These are phyloP conservation scores for Amblyraja radiata DNA, from an alignment of 2,797 vertebrate genomes.

Conservation along the genomic window DNA sequence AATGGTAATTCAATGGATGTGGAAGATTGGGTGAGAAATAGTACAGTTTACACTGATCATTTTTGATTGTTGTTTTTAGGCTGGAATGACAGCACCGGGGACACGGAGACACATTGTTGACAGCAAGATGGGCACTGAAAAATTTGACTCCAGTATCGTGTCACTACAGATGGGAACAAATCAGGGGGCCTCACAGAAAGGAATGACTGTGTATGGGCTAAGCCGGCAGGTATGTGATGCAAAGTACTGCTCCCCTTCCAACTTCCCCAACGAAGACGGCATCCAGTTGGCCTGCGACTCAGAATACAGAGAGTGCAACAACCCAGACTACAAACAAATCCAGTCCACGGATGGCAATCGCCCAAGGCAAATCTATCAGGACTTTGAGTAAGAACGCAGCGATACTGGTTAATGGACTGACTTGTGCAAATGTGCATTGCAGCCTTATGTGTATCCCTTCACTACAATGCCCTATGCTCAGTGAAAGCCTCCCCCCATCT, in stretches of 20 bases:
- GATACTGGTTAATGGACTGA: background rate
- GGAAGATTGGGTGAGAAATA: background rate
- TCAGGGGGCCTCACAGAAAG: conserved; percentile 82
- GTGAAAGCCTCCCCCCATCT: background rate
- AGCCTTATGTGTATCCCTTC: background rate
- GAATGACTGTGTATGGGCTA: conserved; percentile 87
- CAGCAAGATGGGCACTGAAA: conserved; percentile 81
- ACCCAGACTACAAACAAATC: conserved; percentile 61
- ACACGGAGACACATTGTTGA: conserved; percentile 91
- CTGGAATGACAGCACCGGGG: conserved; percentile 88
- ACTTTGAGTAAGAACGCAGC: conserved; percentile 1
- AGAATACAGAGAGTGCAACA: background rate
- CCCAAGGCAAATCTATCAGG: conserved; percentile 51
- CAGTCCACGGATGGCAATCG: conserved; percentile 71
- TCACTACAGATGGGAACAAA: conserved; percentile 95
- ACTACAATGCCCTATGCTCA: background rate
- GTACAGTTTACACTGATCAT: background rate
- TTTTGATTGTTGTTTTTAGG: conserved; percentile 48
- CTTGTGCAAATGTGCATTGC: conserved; percentile 4
- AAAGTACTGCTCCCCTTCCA: conserved; percentile 76
- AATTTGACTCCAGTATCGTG: conserved; percentile 75
- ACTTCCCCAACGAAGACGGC: conserved; percentile 57
- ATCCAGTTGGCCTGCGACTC: conserved; percentile 27
- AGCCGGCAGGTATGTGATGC: conserved; percentile 85
- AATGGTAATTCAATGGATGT: background rate